Conservation (phyloP, 2,113 vertebrate species). For the Cololabis saira region DNA sequence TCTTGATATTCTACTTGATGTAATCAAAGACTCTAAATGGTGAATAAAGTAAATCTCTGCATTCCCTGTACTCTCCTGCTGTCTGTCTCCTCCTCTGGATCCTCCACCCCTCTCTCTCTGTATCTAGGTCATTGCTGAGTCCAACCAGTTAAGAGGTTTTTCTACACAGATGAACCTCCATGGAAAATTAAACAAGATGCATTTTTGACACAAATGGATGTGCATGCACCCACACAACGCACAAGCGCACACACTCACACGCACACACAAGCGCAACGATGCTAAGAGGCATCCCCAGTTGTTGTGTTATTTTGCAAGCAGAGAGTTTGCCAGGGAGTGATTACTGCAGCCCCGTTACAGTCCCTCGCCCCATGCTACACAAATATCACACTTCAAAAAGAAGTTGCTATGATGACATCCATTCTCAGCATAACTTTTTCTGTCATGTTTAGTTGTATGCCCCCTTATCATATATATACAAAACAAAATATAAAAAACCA, state of each 20-base stretch:
- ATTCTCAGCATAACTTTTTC: neutral
- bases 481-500: no score
- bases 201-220: slow-evolving; percentile 16
- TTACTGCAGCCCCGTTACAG: neutral
- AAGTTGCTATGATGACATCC: neutral
- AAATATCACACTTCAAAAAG: neutral
- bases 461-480: no score
- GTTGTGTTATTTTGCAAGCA: neutral
- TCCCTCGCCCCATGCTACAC: no score
- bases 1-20: neutral
- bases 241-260: neutral
- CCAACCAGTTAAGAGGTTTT: slow-evolving; percentile 48
- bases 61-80: neutral
- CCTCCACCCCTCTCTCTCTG: slow-evolving; percentile 14
- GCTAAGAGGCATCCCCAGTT: neutral
- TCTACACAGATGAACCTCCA: slow-evolving; percentile 34
- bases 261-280: neutral
- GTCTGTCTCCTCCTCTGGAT: neutral
- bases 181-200: slow-evolving; percentile 33
- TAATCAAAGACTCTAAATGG: slow-evolving; percentile 6
- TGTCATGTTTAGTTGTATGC: neutral
- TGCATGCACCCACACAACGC: neutral
- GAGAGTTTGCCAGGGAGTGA: slow-evolving; percentile 4
- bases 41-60: slow-evolving; percentile 1
- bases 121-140: slow-evolving; percentile 66